A percentile compares a stretch with the other conserved stretches of the same genome.
Conservation (phyloP, 2,888 invertebrate genomes). For the Ctenicera cuprea region DNA sequence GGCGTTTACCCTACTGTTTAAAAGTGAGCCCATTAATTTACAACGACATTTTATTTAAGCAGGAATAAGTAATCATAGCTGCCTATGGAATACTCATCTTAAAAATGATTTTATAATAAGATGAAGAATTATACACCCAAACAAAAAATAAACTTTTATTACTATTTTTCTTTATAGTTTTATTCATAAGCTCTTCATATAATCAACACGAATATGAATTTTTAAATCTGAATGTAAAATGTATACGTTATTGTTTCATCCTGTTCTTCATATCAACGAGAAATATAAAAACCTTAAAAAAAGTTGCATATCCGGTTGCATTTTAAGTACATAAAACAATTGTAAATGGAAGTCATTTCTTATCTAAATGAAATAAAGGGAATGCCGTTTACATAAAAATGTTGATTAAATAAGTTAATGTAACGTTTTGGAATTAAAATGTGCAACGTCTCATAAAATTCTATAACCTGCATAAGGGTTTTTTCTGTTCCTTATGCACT, state of each 20-base stretch:
- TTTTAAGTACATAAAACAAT: too few species aligned
- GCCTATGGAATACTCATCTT: background rate
- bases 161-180: background rate
- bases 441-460: constrained; percentile 37
- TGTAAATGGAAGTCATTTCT: constrained; percentile 47
- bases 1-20: constrained; percentile 26
- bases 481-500: constrained; percentile 21
- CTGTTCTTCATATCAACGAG: constrained; percentile 33
- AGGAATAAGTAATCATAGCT: background rate
- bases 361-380: constrained; percentile 45
- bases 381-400: constrained; percentile 43
- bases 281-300: constrained; percentile 37
- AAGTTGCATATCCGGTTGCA: constrained; percentile 45
- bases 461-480: constrained; percentile 23
- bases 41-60: constrained; percentile 10
- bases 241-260: constrained; percentile 34
- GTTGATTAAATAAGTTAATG: constrained; percentile 25
- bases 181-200: background rate
- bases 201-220: constrained; percentile 13
- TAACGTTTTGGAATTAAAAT: constrained; percentile 26
- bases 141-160: background rate
- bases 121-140: too few species aligned
- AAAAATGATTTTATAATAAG: background rate
- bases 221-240: constrained; percentile 39
- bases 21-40: constrained; percentile 20